A percentile compares a stretch with the other conserved stretches of the same genome.
Conservation (phyloP, 2,113 vertebrate genomes). For the Mesembrinibis cayennensis region DNA sequence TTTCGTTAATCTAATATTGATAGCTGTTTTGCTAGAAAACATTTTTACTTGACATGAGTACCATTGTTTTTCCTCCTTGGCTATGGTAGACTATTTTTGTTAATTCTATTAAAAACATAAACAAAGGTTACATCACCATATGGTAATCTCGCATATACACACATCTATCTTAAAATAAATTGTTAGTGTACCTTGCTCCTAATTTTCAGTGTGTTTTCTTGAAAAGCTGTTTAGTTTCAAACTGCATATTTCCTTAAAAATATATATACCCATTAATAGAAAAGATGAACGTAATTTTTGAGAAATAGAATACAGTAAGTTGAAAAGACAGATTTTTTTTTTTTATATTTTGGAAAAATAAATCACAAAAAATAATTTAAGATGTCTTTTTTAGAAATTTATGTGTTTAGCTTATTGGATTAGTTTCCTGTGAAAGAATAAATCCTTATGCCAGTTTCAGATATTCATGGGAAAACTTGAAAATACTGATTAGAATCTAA, state of each 20-base stretch:
- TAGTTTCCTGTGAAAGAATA: neutral
- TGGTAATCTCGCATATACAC: neutral
- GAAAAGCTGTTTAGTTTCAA: neutral
- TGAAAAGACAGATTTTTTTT: accelerated
- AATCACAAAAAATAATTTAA: neutral
- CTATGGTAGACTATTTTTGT: neutral
- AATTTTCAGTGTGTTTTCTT: neutral
- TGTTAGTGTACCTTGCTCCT: neutral
- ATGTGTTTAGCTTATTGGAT: neutral
- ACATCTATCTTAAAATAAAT: neutral
- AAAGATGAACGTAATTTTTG: neutral
- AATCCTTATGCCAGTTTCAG: neutral
- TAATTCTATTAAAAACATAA: neutral
- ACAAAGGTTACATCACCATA: neutral
- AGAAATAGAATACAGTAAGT: neutral
- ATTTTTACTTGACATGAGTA: neutral
- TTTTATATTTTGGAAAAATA: neutral
- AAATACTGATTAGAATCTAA: neutral
- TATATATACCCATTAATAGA: neutral
- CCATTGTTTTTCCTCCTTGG: neutral
- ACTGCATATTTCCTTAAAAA: neutral
- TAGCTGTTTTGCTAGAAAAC: neutral
- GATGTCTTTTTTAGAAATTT: neutral
- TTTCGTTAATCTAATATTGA: neutral
- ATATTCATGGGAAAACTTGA: neutral